These are phyloP conservation scores for Plotosus lineatus DNA, from an alignment of 2,113 vertebrate genomes.

Conservation along the genomic window DNA sequence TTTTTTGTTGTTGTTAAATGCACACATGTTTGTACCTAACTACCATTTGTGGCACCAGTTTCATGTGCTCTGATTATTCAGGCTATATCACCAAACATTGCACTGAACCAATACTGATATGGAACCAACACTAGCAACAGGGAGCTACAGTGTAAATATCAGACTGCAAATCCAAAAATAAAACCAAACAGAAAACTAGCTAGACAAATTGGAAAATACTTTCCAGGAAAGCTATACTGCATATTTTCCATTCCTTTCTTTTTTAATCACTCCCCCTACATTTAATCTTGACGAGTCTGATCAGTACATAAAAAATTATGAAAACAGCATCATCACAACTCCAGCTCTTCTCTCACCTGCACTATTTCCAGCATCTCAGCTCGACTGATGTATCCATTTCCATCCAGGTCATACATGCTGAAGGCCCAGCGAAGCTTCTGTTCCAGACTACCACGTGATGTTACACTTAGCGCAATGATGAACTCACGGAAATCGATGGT, in stretches of 20 bases:
- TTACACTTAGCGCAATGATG: slow-evolving; percentile 77
- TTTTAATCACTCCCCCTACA: background rate
- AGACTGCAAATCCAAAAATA: slow-evolving; percentile 53
- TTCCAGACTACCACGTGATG: slow-evolving; percentile 74
- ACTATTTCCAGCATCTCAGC: slow-evolving; percentile 80
- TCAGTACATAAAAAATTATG: background rate
- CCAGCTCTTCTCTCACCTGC: slow-evolving; percentile 63
- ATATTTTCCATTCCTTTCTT: background rate
- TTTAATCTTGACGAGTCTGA: background rate
- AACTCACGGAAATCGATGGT: slow-evolving; percentile 81
- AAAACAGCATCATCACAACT: background rate
- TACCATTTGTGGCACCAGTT: slow-evolving; percentile 28
- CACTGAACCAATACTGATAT: slow-evolving; percentile 70
- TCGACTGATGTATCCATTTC: slow-evolving; percentile 77
- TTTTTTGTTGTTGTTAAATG: slow-evolving; percentile 27
- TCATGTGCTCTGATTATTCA: slow-evolving; percentile 50
- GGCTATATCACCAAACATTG: slow-evolving; percentile 62
- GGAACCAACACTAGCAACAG: slow-evolving; percentile 57
- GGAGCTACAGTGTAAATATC: slow-evolving; percentile 66
- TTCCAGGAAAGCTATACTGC: background rate
- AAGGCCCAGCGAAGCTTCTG: slow-evolving; percentile 81
- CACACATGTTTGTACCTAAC: slow-evolving; percentile 28
- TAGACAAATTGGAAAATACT: background rate
- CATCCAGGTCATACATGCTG: slow-evolving; percentile 79
- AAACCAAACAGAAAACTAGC: slow-evolving; percentile 39